Percentiles rank a stretch among this genome's conserved stretches.
phyloP scores from a whole-genome alignment of 2,113 vertebrate species.

The Macrotus californicus region DNA sequence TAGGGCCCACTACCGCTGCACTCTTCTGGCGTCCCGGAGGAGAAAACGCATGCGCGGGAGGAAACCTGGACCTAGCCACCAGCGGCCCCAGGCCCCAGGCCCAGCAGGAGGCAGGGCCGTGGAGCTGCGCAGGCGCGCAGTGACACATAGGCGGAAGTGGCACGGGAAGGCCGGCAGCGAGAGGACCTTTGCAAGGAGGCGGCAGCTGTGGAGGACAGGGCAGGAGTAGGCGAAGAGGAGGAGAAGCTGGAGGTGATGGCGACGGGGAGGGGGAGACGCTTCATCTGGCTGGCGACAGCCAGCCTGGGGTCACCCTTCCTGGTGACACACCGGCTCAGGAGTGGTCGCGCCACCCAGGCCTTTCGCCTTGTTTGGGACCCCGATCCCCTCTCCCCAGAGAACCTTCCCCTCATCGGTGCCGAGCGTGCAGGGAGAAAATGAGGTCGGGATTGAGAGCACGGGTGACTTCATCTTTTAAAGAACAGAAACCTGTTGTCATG shows the following conservation, averaged over 20 bases:
- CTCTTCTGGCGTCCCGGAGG: rapidly evolving
- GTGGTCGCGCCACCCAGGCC: neutral
- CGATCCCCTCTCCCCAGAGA: neutral
- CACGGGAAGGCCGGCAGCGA: neutral
- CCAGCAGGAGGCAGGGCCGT: neutral
- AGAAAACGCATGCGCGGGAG: neutral
- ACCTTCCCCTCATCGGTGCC: rapidly evolving
- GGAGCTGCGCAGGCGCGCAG: slow-evolving; percentile 22
- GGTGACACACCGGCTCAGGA: neutral
- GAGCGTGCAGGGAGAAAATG: neutral
- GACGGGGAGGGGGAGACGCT: neutral
- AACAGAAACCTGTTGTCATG: neutral
- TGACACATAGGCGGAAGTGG: slow-evolving; percentile 66
- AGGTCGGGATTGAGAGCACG: neutral
- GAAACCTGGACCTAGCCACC: rapidly evolving
- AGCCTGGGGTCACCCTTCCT: neutral
- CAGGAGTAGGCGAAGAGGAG: neutral
- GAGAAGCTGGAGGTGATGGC: slow-evolving; percentile 43
- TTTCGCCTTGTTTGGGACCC: neutral
- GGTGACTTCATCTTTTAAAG: too few species aligned
- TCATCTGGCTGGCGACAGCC: neutral
- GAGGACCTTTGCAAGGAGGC: too few species aligned
- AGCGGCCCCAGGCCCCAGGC: rapidly evolving
- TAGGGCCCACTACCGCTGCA: rapidly evolving
- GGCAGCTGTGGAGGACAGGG: rapidly evolving